These are phyloP conservation scores for Criorhina ranunculi DNA, from an alignment of 2,888 invertebrate genomes.

Conservation along the genomic window DNA sequence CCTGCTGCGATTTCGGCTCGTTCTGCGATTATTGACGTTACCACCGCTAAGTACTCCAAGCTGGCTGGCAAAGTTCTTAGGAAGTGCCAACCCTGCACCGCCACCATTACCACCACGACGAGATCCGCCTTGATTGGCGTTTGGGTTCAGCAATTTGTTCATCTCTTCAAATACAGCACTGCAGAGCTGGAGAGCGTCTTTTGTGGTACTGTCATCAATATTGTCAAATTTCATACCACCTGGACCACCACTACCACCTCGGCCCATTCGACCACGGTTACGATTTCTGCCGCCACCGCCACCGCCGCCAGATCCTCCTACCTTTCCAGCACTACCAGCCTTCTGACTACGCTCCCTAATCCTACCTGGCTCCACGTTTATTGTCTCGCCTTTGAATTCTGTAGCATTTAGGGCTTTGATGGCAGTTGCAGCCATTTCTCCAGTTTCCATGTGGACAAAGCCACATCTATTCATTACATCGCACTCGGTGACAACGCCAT, in stretches of 20 bases:
- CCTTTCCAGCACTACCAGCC: constrained; percentile 49
- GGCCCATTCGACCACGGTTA: constrained; percentile 49
- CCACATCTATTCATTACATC: constrained; percentile 98
- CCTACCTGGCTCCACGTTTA: constrained; percentile 93
- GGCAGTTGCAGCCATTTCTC: constrained; percentile 92
- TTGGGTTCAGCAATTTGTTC: constrained; percentile 66
- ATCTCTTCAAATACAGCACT: constrained; percentile 71
- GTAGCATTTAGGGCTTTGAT: constrained; percentile 92
- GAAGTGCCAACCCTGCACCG: constrained; percentile 50
- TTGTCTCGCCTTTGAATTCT: constrained; percentile 92
- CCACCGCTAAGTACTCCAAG: constrained; percentile 13
- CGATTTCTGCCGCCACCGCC: constrained; percentile 76
- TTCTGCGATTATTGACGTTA: not conserved
- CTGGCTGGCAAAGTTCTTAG: constrained; percentile 47
- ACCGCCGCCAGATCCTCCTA: constrained; percentile 20
- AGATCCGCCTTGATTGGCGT: constrained; percentile 36
- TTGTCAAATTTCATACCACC: constrained; percentile 55
- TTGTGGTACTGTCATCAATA: constrained; percentile 62
- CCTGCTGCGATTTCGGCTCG: constrained; percentile 32
- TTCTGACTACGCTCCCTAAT: constrained; percentile 86
- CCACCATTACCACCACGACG: constrained; percentile 59
- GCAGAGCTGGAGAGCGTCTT: constrained; percentile 68
- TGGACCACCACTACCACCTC: constrained; percentile 63
- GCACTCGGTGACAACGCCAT: constrained; percentile 95
- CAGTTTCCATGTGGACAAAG: constrained; percentile 95